These are phyloP conservation scores for Tortricodes alternella DNA, from an alignment of 2,888 invertebrate species.

Conservation along the genomic window DNA sequence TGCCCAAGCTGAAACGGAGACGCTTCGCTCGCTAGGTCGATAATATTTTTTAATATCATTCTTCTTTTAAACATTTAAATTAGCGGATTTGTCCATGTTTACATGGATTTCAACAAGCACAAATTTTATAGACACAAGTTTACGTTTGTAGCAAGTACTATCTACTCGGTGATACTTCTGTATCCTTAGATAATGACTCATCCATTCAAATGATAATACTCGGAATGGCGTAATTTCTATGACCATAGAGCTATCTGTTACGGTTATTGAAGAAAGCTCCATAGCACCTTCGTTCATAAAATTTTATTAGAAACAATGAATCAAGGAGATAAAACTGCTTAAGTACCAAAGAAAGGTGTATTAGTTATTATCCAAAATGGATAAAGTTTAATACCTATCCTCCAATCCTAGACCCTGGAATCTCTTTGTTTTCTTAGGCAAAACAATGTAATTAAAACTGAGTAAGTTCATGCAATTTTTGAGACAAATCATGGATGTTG, in stretches of 20 bases:
- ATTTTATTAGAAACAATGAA: slow-evolving; percentile 52
- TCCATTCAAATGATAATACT: slow-evolving; percentile 18
- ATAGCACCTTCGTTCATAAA: slow-evolving; percentile 42
- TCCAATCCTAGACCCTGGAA: background rate
- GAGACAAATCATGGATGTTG: too few relatives aligned
- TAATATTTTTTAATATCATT: too few relatives aligned
- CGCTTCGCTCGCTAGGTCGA: too few relatives aligned
- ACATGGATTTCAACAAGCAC: too few relatives aligned
- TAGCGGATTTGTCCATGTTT: too few relatives aligned
- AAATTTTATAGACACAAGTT: too few relatives aligned
- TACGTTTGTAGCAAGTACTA: background rate
- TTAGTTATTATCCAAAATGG: background rate
- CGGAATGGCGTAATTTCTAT: slow-evolving; percentile 46
- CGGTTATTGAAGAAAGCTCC: slow-evolving; percentile 51
- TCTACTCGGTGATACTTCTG: background rate
- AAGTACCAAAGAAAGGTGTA: slow-evolving; percentile 17
- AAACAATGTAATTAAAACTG: too few relatives aligned
- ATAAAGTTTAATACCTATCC: background rate
- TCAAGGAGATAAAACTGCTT: slow-evolving; percentile 46
- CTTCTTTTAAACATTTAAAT: too few relatives aligned
- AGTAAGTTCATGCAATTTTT: too few relatives aligned
- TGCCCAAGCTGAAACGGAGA: too few relatives aligned
- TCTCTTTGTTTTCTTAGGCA: too few relatives aligned
- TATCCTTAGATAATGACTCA: background rate
- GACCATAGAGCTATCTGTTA: slow-evolving; percentile 47